Evolutionary conservation across 2,888 invertebrate genomes (phyloP), one percentile per base, ranked within the genome.

Genomic region (Sycophila texana): DNA sequence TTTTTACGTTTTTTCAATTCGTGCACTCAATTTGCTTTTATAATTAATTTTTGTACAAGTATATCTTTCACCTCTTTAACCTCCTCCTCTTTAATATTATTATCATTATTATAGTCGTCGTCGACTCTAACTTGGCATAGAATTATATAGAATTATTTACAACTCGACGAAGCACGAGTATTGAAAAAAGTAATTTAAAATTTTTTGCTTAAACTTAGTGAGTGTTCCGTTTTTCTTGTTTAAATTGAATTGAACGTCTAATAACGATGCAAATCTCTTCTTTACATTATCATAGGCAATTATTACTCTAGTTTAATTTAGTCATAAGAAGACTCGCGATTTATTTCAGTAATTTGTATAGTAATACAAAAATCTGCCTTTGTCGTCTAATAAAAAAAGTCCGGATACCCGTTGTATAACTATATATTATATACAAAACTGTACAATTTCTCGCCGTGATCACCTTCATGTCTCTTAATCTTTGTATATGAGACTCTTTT

Each of bases 361-460:
- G 47, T 66, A 68, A 30, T 75, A 55, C 63, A 61, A 81, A 70
- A 74, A 60, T 61, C 22, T 78, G 71, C 57, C 72, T 73, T 67
- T 63, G 71, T 77, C 74, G 61, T 66, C 63, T 75, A 79, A 81
- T 76, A 77, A 79, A 77, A 80, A 81, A 77, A 39, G 39, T 74
- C 73, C 61, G 71, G 77, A 73, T 73, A 74, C 74, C 65, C 61
- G 65, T 80, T 77, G 66, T 74, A 74, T 77, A 81, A 77, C 70
- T 74, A 81, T 87, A 86, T 26, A 39, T 39, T 39, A 39, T 86
- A 83, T 86, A 87, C 87, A 87, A 85, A 83, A 85, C 77, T 87
- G 84, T 87, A 87, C 86, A 87, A 81, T 75, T 58, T 76, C 75
- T 81, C 82, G 75, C 60, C 68, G 81, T 72, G 77, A 81, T 82